Evolutionary conservation across 2,888 invertebrate genomes (phyloP), one percentile per base, ranked within the genome.

Genomic region (Hyalella azteca): DNA sequence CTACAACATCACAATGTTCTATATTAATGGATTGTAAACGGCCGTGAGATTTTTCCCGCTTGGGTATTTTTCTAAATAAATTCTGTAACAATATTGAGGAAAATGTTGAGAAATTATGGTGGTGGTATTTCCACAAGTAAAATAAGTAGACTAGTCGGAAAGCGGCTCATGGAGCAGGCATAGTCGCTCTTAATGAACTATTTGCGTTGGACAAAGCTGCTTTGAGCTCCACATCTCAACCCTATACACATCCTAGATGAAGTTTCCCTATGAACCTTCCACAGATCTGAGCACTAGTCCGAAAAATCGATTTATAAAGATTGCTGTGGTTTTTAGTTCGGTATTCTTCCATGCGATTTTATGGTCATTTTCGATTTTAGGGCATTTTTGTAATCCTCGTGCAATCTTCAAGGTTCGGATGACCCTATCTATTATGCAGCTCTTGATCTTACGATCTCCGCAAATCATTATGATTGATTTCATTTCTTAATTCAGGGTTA

Each of bases 391-490:
- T 66, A 19, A 32, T 22, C 66, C 36, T n/a, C n/a, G 29, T 36
- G n/a, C 19, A n/a, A 22, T 1, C 0, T 36, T 32, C 36, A n/a
- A 66, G 66, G 29, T 66, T 66, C 66, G n/a, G n/a, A n/a, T n/a
- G n/a, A n/a, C n/a, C n/a, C n/a, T n/a, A n/a, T n/a, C n/a, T n/a
- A 66, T 66, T 66, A 66, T 36, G 66, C 39, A 66, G 36, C 32
- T 1, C 66, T 36, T 11, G 66, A n/a, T 32, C 66, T 36, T 29
- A 11, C n/a, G 39, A 66, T 36, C 36, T 32, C 19, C 36, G 32
- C 3, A 7, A 29, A 66, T 36, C 36, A 9, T 45, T 15, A 15
- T 36, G 66, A 66, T 54, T 36, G 66, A 66, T 66, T 66, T 36
- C 32, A 66, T 19, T 22, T 66, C 66, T 7, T 7, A 66, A 36